A percentile compares a stretch with the other conserved stretches of the same genome.
Evolutionary conservation across 2,113 vertebrate species (phyloP).

Genomic region (Lasiurus borealis): DNA sequence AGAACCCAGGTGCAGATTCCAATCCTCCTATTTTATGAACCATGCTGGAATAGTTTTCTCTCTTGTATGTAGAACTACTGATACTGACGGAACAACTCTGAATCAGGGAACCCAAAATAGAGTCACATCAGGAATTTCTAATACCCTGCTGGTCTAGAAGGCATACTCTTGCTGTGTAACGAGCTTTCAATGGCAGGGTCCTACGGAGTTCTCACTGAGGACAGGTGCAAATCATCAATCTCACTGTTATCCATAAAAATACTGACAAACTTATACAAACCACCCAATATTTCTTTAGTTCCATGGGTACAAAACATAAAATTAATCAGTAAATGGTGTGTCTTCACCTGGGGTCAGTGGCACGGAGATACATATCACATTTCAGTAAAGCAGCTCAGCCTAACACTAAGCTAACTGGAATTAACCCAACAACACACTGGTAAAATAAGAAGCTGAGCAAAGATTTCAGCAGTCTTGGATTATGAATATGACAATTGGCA

Average conservation of each 20-base stretch:
- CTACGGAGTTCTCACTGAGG: background rate
- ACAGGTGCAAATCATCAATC: slow-evolving; percentile 52
- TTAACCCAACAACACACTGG: background rate
- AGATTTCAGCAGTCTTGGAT: background rate
- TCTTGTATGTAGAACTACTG: background rate
- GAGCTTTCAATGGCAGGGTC: background rate
- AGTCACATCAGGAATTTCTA: slow-evolving; percentile 2
- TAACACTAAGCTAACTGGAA: background rate
- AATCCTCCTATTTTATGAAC: background rate
- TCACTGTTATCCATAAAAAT: background rate
- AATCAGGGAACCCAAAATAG: background rate
- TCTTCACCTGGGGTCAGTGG: background rate
- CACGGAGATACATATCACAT: background rate
- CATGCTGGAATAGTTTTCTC: background rate
- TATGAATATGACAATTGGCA: background rate
- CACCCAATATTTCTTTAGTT: background rate
- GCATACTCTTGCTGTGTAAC: background rate
- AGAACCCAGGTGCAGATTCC: background rate
- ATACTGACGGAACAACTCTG: background rate
- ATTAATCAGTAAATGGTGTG: background rate
- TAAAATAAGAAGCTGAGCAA: background rate
- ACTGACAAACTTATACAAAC: background rate
- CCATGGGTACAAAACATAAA: background rate
- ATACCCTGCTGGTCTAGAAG: background rate
- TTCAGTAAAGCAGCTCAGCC: background rate